A percentile compares a stretch with the other conserved stretches of the same genome.
Evolutionary conservation across 2,113 vertebrate species (phyloP).

Genomic region (Hydropotes inermis): DNA sequence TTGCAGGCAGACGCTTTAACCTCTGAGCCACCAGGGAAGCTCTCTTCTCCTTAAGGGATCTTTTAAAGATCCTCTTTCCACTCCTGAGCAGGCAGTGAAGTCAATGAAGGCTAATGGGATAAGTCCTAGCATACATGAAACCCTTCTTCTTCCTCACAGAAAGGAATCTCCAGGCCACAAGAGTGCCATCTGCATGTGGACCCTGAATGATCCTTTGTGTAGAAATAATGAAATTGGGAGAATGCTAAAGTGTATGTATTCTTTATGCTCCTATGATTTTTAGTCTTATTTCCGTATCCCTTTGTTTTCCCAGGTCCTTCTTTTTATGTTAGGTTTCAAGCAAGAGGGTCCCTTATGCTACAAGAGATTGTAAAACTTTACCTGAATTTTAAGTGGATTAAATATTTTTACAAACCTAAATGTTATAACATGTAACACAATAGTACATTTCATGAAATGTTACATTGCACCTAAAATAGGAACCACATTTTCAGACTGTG

Average conservation of each 20-base stretch:
- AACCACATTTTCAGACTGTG: background rate
- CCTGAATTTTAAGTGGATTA: background rate
- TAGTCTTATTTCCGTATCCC: background rate
- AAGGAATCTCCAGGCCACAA: background rate
- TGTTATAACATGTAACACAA: background rate
- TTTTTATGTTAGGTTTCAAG: background rate
- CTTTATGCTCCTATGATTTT: background rate
- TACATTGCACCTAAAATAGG: background rate
- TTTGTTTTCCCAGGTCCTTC: background rate
- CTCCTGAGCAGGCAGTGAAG: background rate
- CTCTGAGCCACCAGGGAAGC: too few relatives aligned
- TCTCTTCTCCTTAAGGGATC: background rate
- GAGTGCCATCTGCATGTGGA: background rate
- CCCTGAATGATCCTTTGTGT: background rate
- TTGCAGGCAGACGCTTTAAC: too few relatives aligned
- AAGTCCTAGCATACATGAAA: slow-evolving; percentile 7
- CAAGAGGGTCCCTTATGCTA: background rate
- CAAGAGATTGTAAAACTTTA: background rate
- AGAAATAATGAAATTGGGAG: background rate
- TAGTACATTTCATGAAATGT: background rate
- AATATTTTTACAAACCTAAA: slow-evolving; percentile 28
- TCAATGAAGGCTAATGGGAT: background rate
- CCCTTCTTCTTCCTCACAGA: background rate
- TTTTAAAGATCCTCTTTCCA: background rate
- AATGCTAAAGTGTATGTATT: background rate